These are phyloP conservation scores for Apamea crenata DNA, from an alignment of 2,888 invertebrate genomes.

Conservation along the genomic window DNA sequence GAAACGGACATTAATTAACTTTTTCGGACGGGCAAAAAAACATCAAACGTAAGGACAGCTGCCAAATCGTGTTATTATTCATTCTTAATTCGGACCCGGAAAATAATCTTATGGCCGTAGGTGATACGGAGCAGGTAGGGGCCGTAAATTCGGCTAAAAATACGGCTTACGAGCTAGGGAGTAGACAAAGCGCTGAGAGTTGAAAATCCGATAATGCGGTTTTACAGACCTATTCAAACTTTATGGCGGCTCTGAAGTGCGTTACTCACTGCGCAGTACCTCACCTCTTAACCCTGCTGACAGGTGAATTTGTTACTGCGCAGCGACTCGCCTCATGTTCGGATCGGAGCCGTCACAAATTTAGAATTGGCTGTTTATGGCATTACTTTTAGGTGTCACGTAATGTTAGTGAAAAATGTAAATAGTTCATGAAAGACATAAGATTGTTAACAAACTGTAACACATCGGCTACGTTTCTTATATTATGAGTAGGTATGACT, in stretches of 20 bases:
- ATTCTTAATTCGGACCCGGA: not conserved
- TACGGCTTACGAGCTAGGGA: not conserved
- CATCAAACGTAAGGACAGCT: not conserved
- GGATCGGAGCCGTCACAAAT: not conserved
- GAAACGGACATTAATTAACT: not conserved
- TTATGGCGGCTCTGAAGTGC: not conserved
- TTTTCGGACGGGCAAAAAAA: not conserved
- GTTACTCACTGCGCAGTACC: not conserved
- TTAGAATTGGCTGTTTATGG: not conserved
- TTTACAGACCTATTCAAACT: not conserved
- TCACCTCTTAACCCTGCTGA: not conserved
- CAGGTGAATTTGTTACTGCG: not conserved
- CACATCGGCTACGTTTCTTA: not conserved
- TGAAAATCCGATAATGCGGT: not conserved
- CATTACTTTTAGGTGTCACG: not conserved
- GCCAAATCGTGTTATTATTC: not conserved
- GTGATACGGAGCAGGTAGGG: not conserved
- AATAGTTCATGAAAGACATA: constrained; percentile 11
- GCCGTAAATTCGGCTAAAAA: not conserved
- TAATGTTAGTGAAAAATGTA: not conserved
- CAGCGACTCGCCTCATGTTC: not conserved
- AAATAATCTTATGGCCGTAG: not conserved
- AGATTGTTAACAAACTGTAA: constrained; percentile 29
- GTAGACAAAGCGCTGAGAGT: too few species aligned
- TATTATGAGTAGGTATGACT: not conserved